A percentile compares a stretch with the other conserved stretches of the same genome.
Evolutionary conservation across 2,113 vertebrate genomes (phyloP).

Genomic region (Colius striatus): DNA sequence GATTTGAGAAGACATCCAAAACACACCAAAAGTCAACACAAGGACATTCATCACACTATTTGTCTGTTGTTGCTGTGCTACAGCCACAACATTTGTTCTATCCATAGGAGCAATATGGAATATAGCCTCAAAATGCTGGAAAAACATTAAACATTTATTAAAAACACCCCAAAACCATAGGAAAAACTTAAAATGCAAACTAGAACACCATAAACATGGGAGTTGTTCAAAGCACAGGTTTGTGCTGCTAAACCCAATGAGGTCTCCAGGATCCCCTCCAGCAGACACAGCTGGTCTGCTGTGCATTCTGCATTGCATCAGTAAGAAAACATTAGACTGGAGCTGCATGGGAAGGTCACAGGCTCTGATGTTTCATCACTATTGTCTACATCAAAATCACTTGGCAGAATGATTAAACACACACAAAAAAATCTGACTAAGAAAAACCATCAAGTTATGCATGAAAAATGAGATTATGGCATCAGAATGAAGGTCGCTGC

Average conservation of each 20-base stretch:
- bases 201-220: background rate
- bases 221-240: background rate
- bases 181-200: background rate
- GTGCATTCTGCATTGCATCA: background rate
- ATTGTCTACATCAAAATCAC: slow-evolving; percentile 39
- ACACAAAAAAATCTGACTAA: slow-evolving; percentile 7
- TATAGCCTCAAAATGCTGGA: rapidly evolving
- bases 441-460: slow-evolving; percentile 55
- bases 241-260: background rate
- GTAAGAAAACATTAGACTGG: slow-evolving; percentile 20
- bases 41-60: background rate
- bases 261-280: background rate
- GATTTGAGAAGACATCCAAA: background rate
- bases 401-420: slow-evolving; percentile 60
- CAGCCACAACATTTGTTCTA: background rate
- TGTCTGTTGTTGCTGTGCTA: background rate
- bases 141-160: background rate
- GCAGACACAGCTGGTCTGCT: background rate
- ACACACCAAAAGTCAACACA: background rate
- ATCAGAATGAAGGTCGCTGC: slow-evolving; percentile 26
- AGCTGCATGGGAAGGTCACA: slow-evolving; percentile 7
- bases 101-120: background rate
- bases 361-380: background rate
- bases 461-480: slow-evolving; percentile 68
- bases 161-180: background rate